phyloP scores from a whole-genome alignment of 2,113 vertebrate genomes.

The Saccopteryx leptura region DNA sequence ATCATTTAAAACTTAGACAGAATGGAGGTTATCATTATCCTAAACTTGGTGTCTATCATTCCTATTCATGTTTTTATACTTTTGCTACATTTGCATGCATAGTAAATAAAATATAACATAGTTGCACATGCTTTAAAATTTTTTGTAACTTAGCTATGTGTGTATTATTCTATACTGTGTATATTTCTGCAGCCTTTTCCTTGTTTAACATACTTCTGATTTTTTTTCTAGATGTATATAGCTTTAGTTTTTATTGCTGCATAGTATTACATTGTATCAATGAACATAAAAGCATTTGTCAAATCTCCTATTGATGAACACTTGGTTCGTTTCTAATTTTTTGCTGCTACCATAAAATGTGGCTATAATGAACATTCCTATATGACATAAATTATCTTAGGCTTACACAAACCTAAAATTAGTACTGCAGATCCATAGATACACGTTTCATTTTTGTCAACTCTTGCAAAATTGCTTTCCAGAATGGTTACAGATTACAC shows the following conservation, averaged over 20 bases:
- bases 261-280: neutral
- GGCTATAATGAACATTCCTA: neutral
- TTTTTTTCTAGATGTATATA: neutral
- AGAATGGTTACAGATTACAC: neutral
- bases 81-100: neutral
- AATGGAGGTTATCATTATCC: neutral
- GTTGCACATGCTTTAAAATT: neutral
- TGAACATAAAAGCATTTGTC: conserved; percentile 5
- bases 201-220: neutral
- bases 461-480: conserved; percentile 4
- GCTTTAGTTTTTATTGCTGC: neutral
- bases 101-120: neutral
- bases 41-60: neutral
- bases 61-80: neutral
- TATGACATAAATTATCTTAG: neutral
- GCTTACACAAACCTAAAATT: neutral
- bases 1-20: neutral
- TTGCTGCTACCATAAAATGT: neutral
- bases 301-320: neutral
- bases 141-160: neutral
- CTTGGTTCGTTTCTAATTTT: neutral
- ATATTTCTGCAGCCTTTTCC: neutral
- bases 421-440: neutral
- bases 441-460: neutral
- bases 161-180: neutral